These are phyloP conservation scores for Cheilosia scutellata DNA, from an alignment of 2,888 invertebrate genomes.

Conservation along the genomic window DNA sequence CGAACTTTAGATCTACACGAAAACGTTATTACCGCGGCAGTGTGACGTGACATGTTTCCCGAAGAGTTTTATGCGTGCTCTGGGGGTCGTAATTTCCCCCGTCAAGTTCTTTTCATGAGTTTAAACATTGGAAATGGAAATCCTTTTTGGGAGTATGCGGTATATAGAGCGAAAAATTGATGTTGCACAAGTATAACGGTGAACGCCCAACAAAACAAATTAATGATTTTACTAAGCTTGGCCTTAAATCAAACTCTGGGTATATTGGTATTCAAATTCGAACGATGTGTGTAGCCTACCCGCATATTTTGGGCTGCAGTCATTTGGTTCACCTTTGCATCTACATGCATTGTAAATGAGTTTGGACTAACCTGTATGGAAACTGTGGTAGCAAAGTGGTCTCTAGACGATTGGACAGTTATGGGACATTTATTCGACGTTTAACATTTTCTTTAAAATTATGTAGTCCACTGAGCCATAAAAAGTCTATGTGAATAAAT, in stretches of 20 bases:
- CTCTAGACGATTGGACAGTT: conserved; percentile 8
- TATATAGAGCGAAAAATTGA: neutral
- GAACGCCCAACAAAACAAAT: conserved; percentile 1
- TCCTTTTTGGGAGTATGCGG: neutral
- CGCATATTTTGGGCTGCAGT: neutral
- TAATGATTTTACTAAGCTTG: too few species aligned
- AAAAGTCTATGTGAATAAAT: neutral
- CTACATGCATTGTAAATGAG: conserved; percentile 6
- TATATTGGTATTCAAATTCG: neutral
- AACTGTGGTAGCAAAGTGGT: conserved; percentile 13
- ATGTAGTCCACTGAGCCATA: neutral
- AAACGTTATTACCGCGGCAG: conserved; percentile 20
- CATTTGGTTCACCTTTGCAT: neutral
- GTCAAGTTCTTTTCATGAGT: conserved; percentile 14
- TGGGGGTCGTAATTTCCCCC: conserved; percentile 32
- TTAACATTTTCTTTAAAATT: neutral
- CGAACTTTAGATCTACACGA: conserved; percentile 13
- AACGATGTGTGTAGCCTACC: conserved; percentile 10
- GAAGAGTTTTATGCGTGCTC: conserved; percentile 48
- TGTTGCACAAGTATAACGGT: conserved; percentile 1
- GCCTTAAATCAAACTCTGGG: neutral
- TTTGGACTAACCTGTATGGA: neutral
- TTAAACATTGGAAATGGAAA: conserved; percentile 7
- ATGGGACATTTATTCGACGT: conserved; percentile 7
- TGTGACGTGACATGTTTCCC: conserved; percentile 13